Evolutionary conservation across 2,888 invertebrate genomes (phyloP), one percentile per base, ranked within the genome.

Genomic region (Timema cristinae): DNA sequence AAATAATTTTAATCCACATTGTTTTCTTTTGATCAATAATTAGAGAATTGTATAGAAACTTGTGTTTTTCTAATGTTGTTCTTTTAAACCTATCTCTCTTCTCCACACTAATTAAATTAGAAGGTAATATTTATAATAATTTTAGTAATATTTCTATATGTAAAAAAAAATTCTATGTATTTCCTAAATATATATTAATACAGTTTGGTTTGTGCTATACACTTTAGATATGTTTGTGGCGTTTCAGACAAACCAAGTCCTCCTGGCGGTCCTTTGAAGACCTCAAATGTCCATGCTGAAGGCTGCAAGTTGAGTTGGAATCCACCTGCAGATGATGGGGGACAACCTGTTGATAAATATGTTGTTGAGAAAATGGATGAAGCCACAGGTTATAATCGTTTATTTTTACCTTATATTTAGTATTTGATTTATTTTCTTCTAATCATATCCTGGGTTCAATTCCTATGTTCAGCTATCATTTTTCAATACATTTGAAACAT

Each of bases 331-430:
- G 97, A 97, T 83, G 97, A 98, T 81, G 98, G 98, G 15, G 97
- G 97, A 0, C 91, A 92, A 79, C 96, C 97, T 5, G 88, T 98
- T 77, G 96, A 95, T 75, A 93, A 91, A 77, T 99, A 99, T 82
- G 85, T 97, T 9, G 92, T 99, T 74, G 99, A 99, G 81, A 95
- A 96, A 79, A 91, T 97, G 88, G 97, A 97, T 81, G 95, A 95
- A 83, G 90, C 91, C 59, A 91, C 92, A 2, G 95, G 94, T n/a
- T 75, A 67, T 15, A 16, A 48, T 32, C 4, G 32, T 32, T 32
- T 32, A 32, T 32, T 32, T 32, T 32, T 32, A 32, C 32, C 32
- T 32, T 32, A 2, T 32, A 4, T 32, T 32, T 32, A 4, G 32
- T 32, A 32, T 32, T 32, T 32, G 1, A 32, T 32, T 32, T 2